Conservation (phyloP, 2,888 invertebrate species). For the Andrena bicolor region DNA sequence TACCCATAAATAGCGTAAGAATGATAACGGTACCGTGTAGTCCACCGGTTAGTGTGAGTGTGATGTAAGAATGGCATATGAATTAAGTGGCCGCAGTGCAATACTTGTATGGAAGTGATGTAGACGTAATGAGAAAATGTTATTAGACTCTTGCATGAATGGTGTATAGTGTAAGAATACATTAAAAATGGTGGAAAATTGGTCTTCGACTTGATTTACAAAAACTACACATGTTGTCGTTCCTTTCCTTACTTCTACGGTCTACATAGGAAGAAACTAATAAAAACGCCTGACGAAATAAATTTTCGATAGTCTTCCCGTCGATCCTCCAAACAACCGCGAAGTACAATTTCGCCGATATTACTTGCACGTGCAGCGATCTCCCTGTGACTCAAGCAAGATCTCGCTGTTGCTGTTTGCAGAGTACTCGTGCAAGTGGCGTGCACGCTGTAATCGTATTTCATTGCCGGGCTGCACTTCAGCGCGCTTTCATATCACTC, state of each 20-base stretch:
- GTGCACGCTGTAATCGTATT: slow-evolving; percentile 49
- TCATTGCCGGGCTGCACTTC: slow-evolving; percentile 49
- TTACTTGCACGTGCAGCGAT: background rate
- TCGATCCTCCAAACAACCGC: too few relatives aligned
- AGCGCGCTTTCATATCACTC: slow-evolving; percentile 44
- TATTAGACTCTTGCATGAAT: too few relatives aligned
- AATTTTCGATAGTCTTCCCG: background rate
- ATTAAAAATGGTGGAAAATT: too few relatives aligned
- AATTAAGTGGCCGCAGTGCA: too few relatives aligned
- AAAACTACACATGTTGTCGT: background rate
- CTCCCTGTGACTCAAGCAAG: slow-evolving; percentile 7
- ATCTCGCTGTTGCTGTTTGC: slow-evolving; percentile 37
- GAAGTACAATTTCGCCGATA: background rate
- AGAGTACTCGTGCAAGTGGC: slow-evolving; percentile 28
- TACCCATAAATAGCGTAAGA: too few relatives aligned
- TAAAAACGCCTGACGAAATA: background rate
- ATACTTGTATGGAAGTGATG: too few relatives aligned
- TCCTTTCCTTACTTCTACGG: background rate
- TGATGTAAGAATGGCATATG: too few relatives aligned
- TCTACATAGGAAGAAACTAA: background rate
- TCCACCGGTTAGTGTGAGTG: too few relatives aligned
- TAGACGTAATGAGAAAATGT: too few relatives aligned
- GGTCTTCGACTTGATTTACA: too few relatives aligned
- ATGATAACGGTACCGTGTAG: too few relatives aligned
- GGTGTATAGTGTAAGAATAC: too few relatives aligned